Conservation (phyloP, 2,888 invertebrate genomes). For the Drosophila paramelanica region DNA sequence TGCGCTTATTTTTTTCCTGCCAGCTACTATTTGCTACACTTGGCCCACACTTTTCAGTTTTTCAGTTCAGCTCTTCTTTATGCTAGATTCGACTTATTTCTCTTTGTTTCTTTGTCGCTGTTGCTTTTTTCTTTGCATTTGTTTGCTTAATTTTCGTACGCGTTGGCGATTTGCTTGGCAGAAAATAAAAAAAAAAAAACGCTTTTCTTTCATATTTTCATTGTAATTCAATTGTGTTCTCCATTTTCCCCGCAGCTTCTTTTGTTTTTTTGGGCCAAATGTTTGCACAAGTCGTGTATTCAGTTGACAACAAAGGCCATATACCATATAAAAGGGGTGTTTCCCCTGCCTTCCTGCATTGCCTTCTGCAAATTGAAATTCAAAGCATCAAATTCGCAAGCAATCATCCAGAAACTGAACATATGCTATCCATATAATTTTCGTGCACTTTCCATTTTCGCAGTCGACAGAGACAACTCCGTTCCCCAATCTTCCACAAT, state of each 20-base stretch:
- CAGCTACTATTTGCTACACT: constrained; percentile 38
- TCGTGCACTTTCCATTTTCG: constrained; percentile 33
- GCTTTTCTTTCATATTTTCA: constrained; percentile 72
- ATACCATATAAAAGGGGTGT: constrained; percentile 52
- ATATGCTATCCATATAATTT: constrained; percentile 71
- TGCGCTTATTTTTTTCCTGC: constrained; percentile 51
- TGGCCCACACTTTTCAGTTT: constrained; percentile 62
- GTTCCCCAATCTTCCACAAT: neutral
- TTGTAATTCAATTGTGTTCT: constrained; percentile 78
- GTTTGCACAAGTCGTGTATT: constrained; percentile 65
- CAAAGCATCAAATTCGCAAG: constrained; percentile 69
- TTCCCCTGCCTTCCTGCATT: neutral
- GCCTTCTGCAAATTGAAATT: constrained; percentile 63
- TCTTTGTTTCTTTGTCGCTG: constrained; percentile 65
- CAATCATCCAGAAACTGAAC: constrained; percentile 76
- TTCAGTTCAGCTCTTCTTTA: constrained; percentile 31
- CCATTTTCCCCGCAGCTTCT: constrained; percentile 35
- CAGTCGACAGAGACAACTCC: constrained; percentile 17
- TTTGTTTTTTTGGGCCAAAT: constrained; percentile 60
- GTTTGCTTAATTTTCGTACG: constrained; percentile 70
- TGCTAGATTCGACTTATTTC: constrained; percentile 16
- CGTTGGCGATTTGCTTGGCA: constrained; percentile 11
- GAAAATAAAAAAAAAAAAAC: constrained; percentile 5
- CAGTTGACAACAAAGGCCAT: constrained; percentile 40
- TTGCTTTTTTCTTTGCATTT: constrained; percentile 41